These are phyloP conservation scores for Virgularia gustaviana DNA, from an alignment of 92 coral and sea anemone genomes.

Conservation along the genomic window DNA sequence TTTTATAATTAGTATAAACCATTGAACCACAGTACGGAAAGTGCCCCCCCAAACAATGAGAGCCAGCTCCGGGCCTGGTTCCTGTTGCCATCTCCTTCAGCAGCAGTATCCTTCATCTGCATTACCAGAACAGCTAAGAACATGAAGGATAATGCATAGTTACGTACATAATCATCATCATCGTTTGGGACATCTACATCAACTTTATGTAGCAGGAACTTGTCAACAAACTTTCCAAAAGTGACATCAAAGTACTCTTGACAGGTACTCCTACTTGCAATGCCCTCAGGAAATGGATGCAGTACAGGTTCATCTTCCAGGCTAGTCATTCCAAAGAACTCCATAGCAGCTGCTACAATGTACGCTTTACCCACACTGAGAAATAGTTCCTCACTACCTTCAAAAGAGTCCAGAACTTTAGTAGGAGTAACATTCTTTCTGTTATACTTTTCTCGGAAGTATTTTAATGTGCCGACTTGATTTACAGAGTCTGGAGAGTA, in stretches of 20 bases:
- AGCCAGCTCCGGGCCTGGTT: too few relatives aligned
- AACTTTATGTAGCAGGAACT: conserved; percentile 1
- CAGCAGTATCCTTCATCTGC: conserved; percentile 26
- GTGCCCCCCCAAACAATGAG: too few relatives aligned
- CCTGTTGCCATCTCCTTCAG: conserved; percentile 11
- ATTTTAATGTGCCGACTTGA: conserved; percentile 27
- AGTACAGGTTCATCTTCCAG: not conserved
- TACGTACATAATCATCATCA: not conserved
- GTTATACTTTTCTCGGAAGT: conserved; percentile 30
- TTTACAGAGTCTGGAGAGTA: conserved; percentile 18
- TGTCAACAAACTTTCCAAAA: conserved; percentile 2
- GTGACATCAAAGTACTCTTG: conserved; percentile 17
- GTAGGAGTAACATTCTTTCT: conserved; percentile 17
- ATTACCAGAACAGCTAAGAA: not conserved
- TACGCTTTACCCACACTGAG: conserved; percentile 25
- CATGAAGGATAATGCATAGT: conserved; percentile 7
- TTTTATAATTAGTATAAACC: not conserved
- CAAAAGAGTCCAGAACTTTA: conserved; percentile 15
- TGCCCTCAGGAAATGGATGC: conserved; percentile 1
- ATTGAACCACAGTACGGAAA: not conserved
- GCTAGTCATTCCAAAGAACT: conserved; percentile 15
- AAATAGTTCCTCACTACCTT: conserved; percentile 30
- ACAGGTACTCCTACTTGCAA: not conserved
- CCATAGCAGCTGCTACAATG: conserved; percentile 38
- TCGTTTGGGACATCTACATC: not conserved